These are phyloP conservation scores for Hydra vulgaris DNA, from an alignment of 30 jellyfish, hydroid and myxozoan species.

Conservation along the genomic window DNA sequence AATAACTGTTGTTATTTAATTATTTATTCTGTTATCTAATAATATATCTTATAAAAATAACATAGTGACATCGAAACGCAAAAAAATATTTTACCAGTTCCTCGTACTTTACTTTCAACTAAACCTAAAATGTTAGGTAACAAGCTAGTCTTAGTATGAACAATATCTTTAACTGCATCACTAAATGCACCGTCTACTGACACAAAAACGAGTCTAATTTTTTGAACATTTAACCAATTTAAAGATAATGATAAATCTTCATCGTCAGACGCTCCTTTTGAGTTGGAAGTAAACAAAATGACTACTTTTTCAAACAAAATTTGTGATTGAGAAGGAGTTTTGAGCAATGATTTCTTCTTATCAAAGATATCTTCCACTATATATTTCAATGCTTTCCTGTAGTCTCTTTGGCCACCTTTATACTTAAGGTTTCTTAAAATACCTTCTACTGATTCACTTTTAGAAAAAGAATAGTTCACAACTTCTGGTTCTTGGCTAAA, in stretches of 20 bases:
- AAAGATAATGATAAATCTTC: not conserved
- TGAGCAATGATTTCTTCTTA: not conserved
- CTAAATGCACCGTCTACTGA: not conserved
- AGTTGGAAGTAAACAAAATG: not conserved
- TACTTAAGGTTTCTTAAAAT: not conserved
- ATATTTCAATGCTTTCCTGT: constrained; percentile 15
- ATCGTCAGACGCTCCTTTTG: not conserved
- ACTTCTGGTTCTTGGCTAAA: not conserved
- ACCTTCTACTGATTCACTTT: not conserved
- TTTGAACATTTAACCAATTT: not conserved
- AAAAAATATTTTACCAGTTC: not conserved
- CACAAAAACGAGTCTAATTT: not conserved
- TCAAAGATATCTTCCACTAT: constrained; percentile 14
- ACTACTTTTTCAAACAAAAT: not conserved
- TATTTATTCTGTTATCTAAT: no score
- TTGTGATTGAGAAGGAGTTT: no score
- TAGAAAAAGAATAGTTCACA: not conserved
- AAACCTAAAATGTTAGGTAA: not conserved
- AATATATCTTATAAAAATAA: no score
- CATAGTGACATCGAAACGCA: not conserved
- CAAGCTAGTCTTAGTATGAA: not conserved
- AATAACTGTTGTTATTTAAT: no score
- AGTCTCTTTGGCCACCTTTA: constrained; percentile 16
- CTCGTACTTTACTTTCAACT: not conserved
- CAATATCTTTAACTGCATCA: not conserved